A percentile compares a stretch with the other conserved stretches of the same genome.
phyloP scores from a whole-genome alignment of 2,888 invertebrate genomes.

The Strigamia maritima region DNA sequence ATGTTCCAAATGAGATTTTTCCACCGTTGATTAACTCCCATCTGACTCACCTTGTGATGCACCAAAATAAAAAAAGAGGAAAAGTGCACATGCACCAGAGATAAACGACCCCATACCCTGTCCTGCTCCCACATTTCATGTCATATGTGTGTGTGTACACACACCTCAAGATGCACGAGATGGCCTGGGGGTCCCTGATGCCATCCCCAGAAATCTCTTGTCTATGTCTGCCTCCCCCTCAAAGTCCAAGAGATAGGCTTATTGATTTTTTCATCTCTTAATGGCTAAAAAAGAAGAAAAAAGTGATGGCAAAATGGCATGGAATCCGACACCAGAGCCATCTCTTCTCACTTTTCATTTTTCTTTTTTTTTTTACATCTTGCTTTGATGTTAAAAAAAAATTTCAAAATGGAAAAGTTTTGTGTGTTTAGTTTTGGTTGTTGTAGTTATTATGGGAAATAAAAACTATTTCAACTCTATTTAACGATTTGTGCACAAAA shows the following conservation, averaged over 20 bases:
- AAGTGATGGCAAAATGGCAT: background rate
- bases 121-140: constrained; percentile 7
- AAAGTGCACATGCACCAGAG: constrained; percentile 19
- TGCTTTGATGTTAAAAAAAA: background rate
- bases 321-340: background rate
- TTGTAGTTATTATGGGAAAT: no score
- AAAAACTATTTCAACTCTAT: no score
- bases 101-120: constrained; percentile 16
- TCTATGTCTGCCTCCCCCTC: constrained; percentile 10
- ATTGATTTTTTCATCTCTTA: constrained; percentile 15
- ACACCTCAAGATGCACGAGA: constrained; percentile 5
- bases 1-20: constrained; percentile 23
- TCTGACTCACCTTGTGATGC: constrained; percentile 17
- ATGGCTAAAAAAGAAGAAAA: constrained; percentile 6
- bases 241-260: constrained; percentile 15
- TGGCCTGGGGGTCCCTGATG: constrained; percentile 2
- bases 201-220: constrained; percentile 13
- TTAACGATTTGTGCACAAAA: no score
- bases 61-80: background rate
- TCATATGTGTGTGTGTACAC: background rate
- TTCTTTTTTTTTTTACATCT: background rate
- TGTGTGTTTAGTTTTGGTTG: background rate
- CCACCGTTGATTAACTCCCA: constrained; percentile 19
- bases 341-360: background rate
- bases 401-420: background rate